Base-by-base conservation (phyloP, 2,888 invertebrate genomes). In the Notodromas monacha region DNA sequence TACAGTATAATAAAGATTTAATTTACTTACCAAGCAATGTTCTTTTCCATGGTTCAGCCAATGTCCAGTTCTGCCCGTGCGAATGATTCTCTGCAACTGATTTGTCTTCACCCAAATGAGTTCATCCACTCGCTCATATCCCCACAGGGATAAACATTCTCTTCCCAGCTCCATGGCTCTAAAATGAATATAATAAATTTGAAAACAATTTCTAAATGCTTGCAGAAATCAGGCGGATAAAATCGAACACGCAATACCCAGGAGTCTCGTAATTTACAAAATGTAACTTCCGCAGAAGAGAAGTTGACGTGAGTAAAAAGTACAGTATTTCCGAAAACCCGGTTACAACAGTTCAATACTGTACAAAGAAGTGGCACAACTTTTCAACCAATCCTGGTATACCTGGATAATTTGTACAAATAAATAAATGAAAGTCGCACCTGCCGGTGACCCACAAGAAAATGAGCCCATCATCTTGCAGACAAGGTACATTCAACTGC, bases 51-150 rank as follows among this genome's bases (percentile, higher is more conserved):
- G 92, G 50, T 92, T 92, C 14, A 92, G 55, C 92, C 92, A 92
- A 50, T 92, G 92, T 0, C 92, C 89, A 0, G 89, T 89, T 32
- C 89, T 58, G 1, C 92, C 92, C 0, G 92, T 92, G 15, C 89
- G 58, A 41, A 92, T 92, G 41, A 92, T 89, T 34, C 89, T 55
- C 47, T 92, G 92, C 35, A 92, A 52, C 46, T 92, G 92, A 52
- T 92, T 92, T 0, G 89, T 92, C 54, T 92, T 92, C 32, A 92
- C 89, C 92, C 92, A 92, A 41, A 92, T 89, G 26, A 92, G 62
- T 47, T 92, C 92, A 46, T 92, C 89, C 2, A 84, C 77, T 29
- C 86, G 60, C 43, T 81, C 76, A 45, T 92, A 89, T 6, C 89
- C 89, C 92, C 89, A 92, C 8, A 86, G 51, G 43, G 79, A 73